These are phyloP conservation scores for Lagenorhynchus albirostris DNA, from an alignment of 2,113 vertebrate species.

Conservation along the genomic window DNA sequence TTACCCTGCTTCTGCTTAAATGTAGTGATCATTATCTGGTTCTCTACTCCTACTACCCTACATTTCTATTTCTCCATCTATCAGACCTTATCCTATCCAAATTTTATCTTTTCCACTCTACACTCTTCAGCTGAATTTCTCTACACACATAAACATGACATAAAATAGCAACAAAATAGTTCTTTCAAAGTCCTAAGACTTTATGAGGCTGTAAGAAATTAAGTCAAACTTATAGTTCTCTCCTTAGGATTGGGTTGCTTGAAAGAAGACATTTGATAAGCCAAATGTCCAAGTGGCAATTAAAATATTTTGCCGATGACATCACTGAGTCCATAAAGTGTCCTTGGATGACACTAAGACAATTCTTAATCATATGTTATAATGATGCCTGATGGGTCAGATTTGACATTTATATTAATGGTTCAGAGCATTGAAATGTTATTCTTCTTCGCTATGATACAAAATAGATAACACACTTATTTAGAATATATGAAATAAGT, in stretches of 20 bases:
- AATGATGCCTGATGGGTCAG: background rate
- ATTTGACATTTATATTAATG: background rate
- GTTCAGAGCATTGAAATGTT: background rate
- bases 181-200: background rate
- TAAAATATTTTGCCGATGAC: background rate
- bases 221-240: background rate
- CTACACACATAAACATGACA: background rate
- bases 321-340: background rate
- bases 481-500: background rate
- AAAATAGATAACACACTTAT: background rate
- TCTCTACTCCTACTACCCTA: background rate
- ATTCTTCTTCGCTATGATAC: background rate
- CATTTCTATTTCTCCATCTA: background rate
- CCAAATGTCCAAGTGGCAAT: background rate
- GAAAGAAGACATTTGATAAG: background rate
- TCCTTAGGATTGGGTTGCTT: background rate
- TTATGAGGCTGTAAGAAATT: background rate
- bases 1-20: background rate
- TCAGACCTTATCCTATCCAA: background rate
- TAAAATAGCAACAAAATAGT: background rate
- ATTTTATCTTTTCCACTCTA: background rate
- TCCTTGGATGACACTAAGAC: background rate
- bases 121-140: background rate
- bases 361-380: background rate
- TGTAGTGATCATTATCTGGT: background rate